Conservation (phyloP, 2,797 vertebrate species). For the Chaetophractus vellerosus region DNA sequence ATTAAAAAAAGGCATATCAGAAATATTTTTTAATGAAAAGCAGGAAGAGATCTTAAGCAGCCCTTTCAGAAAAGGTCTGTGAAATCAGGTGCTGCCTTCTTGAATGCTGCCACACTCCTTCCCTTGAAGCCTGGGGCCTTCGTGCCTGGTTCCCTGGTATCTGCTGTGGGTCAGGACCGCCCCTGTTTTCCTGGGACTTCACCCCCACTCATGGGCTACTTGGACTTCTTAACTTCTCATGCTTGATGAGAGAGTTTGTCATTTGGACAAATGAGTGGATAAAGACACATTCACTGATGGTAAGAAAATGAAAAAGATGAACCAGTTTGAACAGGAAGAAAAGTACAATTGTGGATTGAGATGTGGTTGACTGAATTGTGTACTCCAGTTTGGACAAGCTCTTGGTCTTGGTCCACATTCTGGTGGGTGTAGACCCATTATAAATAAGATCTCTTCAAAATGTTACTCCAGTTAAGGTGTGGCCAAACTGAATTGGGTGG, state of each 20-base stretch:
- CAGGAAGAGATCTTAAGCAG: not conserved
- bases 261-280: not conserved
- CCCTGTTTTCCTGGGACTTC: not conserved
- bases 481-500: no score
- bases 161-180: accelerated
- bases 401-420: no score
- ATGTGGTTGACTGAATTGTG: no score
- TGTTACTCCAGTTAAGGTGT: no score
- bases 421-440: no score
- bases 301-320: not conserved
- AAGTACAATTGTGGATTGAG: not conserved
- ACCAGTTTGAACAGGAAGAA: not conserved
- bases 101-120: not conserved
- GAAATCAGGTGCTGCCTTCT: not conserved
- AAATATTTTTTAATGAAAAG: not conserved
- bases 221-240: not conserved
- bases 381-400: no score
- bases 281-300: not conserved
- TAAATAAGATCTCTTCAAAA: no score
- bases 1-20: not conserved
- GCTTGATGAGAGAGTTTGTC: not conserved
- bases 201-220: accelerated
- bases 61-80: not conserved
- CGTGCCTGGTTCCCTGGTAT: not conserved
- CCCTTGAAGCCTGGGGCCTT: not conserved